Evolutionary conservation across 2,797 vertebrate species (phyloP).

Genomic region (Artibeus lituratus): DNA sequence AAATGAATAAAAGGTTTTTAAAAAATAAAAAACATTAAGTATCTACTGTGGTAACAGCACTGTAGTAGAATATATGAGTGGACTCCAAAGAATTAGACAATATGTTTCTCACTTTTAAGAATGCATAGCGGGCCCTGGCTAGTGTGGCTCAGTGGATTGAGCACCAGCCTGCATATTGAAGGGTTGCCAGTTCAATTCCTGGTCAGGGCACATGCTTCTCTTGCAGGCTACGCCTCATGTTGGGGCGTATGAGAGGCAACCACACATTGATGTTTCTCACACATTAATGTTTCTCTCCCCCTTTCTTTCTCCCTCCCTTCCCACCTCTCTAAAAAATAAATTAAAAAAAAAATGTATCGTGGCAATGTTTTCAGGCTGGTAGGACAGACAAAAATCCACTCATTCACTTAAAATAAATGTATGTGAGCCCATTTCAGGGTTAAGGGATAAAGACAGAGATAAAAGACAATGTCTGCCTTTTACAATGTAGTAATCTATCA

Average conservation of each 20-base stretch:
- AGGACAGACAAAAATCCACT: neutral
- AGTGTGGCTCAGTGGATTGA: neutral
- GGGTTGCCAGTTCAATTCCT: too few species aligned
- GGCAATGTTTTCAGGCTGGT: neutral
- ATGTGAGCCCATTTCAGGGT: neutral
- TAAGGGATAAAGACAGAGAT: neutral
- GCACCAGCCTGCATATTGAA: neutral
- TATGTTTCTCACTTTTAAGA: neutral
- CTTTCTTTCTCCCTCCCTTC: too few species aligned
- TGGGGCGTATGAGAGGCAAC: too few species aligned
- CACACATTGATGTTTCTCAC: too few species aligned
- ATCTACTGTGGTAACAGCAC: neutral
- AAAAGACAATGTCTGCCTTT: neutral
- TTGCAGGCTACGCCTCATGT: too few species aligned
- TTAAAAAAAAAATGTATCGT: too few species aligned
- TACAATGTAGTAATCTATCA: neutral
- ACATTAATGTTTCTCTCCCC: too few species aligned
- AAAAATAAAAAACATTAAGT: too few species aligned
- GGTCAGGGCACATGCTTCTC: too few species aligned
- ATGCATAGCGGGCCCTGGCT: neutral
- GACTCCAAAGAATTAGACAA: neutral
- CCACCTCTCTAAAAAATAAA: too few species aligned
- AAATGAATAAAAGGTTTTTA: too few species aligned
- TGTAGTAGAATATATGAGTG: neutral
- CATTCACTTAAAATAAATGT: neutral